A percentile compares a stretch with the other conserved stretches of the same genome.
phyloP scores from a whole-genome alignment of 2,797 vertebrate genomes.

The Tapirus indicus region DNA sequence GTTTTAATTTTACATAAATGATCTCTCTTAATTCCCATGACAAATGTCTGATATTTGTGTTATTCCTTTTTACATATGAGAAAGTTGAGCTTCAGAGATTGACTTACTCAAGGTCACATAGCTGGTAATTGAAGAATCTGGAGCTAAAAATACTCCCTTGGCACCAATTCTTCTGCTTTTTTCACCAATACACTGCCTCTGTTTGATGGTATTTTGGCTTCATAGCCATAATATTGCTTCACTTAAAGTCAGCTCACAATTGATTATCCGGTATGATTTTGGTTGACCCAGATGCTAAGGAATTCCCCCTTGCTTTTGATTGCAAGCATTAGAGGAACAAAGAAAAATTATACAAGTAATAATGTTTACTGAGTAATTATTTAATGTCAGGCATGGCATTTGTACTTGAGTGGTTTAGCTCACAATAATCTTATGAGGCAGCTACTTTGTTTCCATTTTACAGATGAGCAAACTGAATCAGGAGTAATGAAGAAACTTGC shows the following conservation, averaged over 20 bases:
- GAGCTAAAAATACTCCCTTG: background rate
- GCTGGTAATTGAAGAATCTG: background rate
- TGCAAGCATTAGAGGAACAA: conserved; percentile 27
- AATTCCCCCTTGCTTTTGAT: conserved; percentile 17
- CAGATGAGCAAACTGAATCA: background rate
- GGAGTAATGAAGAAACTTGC: background rate
- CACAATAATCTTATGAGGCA: background rate
- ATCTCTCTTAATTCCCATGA: conserved; percentile 16
- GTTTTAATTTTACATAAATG: background rate
- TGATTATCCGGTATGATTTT: conserved; percentile 50
- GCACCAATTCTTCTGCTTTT: background rate
- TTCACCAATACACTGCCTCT: background rate
- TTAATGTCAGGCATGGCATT: background rate
- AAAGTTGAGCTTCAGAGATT: background rate
- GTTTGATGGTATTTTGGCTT: conserved; percentile 21
- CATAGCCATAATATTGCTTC: background rate
- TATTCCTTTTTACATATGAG: background rate
- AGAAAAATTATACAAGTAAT: background rate
- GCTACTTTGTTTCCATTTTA: background rate
- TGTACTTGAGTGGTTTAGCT: background rate
- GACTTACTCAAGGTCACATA: background rate
- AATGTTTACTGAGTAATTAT: background rate
- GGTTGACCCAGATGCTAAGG: background rate
- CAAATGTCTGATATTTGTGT: background rate
- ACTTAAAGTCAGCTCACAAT: background rate